Percentiles rank a stretch among this genome's conserved stretches.
phyloP scores from a whole-genome alignment of 2,113 vertebrate species.

The Dolichallabes microphthalmus region DNA sequence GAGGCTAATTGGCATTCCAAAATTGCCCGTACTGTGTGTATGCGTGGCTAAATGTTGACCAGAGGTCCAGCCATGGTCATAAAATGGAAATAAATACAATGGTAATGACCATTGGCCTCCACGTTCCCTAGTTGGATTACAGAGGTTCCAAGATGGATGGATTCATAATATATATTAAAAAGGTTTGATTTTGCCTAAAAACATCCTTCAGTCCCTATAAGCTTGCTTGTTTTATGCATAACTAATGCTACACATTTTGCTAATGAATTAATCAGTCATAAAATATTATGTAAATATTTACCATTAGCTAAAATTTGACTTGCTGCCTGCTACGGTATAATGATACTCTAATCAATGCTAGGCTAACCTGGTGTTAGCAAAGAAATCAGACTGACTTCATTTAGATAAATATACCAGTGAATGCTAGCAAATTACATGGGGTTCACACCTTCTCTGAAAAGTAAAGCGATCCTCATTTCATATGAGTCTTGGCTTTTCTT shows the following conservation, averaged over 20 bases:
- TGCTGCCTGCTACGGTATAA: background rate
- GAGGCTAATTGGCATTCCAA: too few relatives aligned
- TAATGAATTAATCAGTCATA: background rate
- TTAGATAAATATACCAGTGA: background rate
- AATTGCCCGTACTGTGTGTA: too few relatives aligned
- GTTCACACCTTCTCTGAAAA: too few relatives aligned
- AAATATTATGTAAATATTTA: background rate
- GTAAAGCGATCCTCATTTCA: background rate
- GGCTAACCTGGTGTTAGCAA: background rate
- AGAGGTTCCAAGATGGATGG: too few relatives aligned
- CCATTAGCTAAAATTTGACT: background rate
- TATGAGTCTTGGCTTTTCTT: background rate
- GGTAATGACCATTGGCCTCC: too few relatives aligned
- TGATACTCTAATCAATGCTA: background rate
- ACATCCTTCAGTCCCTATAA: background rate
- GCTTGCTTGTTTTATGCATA: background rate
- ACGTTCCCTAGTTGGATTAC: too few relatives aligned
- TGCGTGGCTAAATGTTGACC: too few relatives aligned
- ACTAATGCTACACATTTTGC: background rate
- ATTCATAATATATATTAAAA: background rate
- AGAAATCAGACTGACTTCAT: too few relatives aligned
- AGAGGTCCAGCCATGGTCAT: too few relatives aligned
- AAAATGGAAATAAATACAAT: too few relatives aligned
- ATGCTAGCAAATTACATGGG: background rate
- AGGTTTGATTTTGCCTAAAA: background rate